Conservation (phyloP, 1,140 invertebrate genomes). For the Lordiphosa clarofinis region DNA sequence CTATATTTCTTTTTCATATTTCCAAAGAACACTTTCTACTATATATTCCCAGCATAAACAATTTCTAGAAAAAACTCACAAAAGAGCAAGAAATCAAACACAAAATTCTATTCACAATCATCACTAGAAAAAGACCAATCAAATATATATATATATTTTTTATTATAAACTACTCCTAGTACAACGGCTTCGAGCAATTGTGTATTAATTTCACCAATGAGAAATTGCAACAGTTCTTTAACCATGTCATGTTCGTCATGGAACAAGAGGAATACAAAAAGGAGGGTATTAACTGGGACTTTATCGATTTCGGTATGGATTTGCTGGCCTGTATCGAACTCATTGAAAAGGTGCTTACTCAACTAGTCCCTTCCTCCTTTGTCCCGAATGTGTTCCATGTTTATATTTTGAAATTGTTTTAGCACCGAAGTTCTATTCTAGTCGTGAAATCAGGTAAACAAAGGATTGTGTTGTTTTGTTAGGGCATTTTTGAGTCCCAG, state of each 20-base stretch:
- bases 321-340: slow-evolving; percentile 97
- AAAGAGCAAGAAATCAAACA: too few species aligned
- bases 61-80: too few species aligned
- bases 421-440: too few species aligned
- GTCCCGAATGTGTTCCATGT: slow-evolving; percentile 2
- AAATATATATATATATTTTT: not conserved
- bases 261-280: slow-evolving; percentile 98
- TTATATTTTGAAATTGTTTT: too few species aligned
- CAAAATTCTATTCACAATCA: too few species aligned
- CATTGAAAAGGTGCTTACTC: slow-evolving; percentile 93
- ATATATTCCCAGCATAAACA: too few species aligned
- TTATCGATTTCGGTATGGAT: slow-evolving; percentile 99
- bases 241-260: slow-evolving; percentile 98
- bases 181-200: slow-evolving; percentile 98
- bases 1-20: too few species aligned
- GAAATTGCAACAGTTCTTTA: slow-evolving; percentile 98
- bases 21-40: too few species aligned
- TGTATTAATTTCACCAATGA: slow-evolving; percentile 99
- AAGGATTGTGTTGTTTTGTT: not conserved
- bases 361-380: slow-evolving; percentile 6
- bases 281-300: slow-evolving; percentile 96
- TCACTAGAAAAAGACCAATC: too few species aligned
- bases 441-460: too few species aligned
- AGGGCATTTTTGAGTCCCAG: not conserved
- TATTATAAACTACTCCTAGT: slow-evolving; percentile 81